Conservation (phyloP, 2,888 invertebrate species). For the Taenaris catops region DNA sequence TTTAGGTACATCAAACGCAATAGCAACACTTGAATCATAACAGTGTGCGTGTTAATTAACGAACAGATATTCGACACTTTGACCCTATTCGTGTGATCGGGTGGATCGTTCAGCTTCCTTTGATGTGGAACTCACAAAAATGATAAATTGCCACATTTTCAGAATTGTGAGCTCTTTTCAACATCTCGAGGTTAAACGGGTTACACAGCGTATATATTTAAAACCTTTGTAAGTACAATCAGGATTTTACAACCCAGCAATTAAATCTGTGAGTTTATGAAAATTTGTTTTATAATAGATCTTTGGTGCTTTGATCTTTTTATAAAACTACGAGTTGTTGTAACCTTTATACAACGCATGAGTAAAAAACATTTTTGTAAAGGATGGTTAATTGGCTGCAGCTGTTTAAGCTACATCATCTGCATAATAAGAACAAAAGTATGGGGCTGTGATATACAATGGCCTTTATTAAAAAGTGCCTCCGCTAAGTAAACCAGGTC, state of each 20-base stretch:
- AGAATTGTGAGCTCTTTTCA: constrained; percentile 18
- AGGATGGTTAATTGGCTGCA: constrained; percentile 20
- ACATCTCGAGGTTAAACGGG: too few relatives aligned
- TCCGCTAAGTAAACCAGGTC: constrained; percentile 23
- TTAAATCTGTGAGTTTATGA: too few relatives aligned
- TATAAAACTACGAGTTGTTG: too few relatives aligned
- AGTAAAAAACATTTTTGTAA: constrained; percentile 2
- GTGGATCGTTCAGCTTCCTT: constrained; percentile 36
- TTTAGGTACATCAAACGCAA: constrained; percentile 32
- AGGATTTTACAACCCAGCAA: too few relatives aligned
- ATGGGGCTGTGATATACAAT: constrained; percentile 23
- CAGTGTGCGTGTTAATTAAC: constrained; percentile 50
- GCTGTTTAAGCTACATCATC: constrained; percentile 22
- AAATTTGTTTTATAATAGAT: too few relatives aligned
- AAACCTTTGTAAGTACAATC: too few relatives aligned
- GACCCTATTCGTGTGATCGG: constrained; percentile 31
- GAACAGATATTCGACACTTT: constrained; percentile 33
- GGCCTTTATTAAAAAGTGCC: constrained; percentile 24
- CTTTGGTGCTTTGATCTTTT: too few relatives aligned
- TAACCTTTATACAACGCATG: too few relatives aligned
- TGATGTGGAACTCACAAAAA: constrained; percentile 42
- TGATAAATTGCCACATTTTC: constrained; percentile 35
- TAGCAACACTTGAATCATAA: constrained; percentile 52
- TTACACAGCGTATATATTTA: too few relatives aligned
- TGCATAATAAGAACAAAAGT: constrained; percentile 24